A percentile compares a stretch with the other conserved stretches of the same genome.
phyloP scores from a whole-genome alignment of 1,140 invertebrate genomes.

The Sinonovacula constricta region DNA sequence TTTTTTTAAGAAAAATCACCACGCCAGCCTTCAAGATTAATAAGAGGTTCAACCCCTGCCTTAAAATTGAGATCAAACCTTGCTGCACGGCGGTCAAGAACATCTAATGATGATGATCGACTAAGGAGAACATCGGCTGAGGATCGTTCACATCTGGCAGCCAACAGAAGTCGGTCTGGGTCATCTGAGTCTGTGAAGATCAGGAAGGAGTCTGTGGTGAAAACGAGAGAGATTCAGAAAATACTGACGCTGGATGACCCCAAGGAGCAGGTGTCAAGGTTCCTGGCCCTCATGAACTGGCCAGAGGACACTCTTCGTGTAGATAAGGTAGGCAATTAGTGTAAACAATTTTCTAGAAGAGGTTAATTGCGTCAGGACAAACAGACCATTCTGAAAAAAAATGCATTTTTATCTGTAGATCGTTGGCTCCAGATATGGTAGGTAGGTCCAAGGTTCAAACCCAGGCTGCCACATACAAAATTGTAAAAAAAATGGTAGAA shows the following conservation, averaged over 20 bases:
- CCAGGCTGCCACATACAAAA: not conserved
- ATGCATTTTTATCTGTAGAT: no score
- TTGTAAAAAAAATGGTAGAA: not conserved
- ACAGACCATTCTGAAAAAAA: no score
- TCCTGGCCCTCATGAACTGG: conserved; percentile 24
- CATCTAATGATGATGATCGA: not conserved
- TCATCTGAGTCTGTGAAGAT: not conserved
- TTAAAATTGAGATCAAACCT: conserved; percentile 4
- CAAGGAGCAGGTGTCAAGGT: conserved; percentile 32
- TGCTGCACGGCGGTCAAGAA: not conserved
- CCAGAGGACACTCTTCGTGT: no score
- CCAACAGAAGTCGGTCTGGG: not conserved
- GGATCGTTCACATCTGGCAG: no score
- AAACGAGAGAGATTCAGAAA: conserved; percentile 49
- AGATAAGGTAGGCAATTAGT: no score
- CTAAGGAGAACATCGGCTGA: no score
- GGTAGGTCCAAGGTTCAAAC: not conserved
- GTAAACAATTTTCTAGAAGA: no score
- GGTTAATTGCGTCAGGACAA: no score
- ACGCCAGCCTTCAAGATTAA: not conserved
- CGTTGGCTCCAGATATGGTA: no score
- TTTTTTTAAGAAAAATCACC: no score
- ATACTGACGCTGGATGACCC: conserved; percentile 48
- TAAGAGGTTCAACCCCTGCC: conserved; percentile 19
- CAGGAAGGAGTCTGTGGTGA: not conserved